Conservation (phyloP, 2,888 invertebrate species). For the Anticlea derivata region DNA sequence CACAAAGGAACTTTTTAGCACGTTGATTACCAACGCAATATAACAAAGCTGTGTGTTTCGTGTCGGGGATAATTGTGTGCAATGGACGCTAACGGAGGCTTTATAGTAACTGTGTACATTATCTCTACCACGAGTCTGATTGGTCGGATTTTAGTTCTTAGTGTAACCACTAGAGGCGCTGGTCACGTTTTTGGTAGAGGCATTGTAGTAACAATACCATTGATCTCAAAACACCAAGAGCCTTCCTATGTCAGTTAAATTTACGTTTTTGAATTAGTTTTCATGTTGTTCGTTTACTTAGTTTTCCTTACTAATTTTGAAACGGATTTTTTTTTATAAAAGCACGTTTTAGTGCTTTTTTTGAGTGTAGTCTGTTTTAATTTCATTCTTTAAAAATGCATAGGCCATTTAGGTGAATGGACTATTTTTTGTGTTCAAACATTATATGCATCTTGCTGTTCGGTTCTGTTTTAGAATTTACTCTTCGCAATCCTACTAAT, state of each 20-base stretch:
- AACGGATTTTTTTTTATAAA: conserved; percentile 26
- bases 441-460: too few relatives aligned
- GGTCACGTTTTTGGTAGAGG: conserved; percentile 15
- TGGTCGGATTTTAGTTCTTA: not conserved
- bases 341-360: conserved; percentile 65
- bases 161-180: not conserved
- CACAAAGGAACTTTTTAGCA: not conserved
- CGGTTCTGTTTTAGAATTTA: too few relatives aligned
- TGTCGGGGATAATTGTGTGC: conserved; percentile 11
- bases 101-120: conserved; percentile 4
- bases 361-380: conserved; percentile 28
- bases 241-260: conserved; percentile 40
- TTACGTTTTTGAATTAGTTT: conserved; percentile 22
- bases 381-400: conserved; percentile 15
- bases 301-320: conserved; percentile 10
- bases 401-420: not conserved
- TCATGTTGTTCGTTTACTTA: conserved; percentile 1
- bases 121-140: conserved; percentile 5
- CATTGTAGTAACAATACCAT: conserved; percentile 35
- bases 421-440: too few relatives aligned
- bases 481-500: too few relatives aligned
- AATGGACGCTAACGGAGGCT: conserved; percentile 25
- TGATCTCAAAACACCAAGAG: conserved; percentile 64
- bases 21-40: too few relatives aligned
- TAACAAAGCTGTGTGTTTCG: not conserved